A percentile compares a stretch with the other conserved stretches of the same genome.
These are phyloP conservation scores for Drosophila anceps DNA, from an alignment of 2,888 invertebrate genomes.

Conservation along the genomic window DNA sequence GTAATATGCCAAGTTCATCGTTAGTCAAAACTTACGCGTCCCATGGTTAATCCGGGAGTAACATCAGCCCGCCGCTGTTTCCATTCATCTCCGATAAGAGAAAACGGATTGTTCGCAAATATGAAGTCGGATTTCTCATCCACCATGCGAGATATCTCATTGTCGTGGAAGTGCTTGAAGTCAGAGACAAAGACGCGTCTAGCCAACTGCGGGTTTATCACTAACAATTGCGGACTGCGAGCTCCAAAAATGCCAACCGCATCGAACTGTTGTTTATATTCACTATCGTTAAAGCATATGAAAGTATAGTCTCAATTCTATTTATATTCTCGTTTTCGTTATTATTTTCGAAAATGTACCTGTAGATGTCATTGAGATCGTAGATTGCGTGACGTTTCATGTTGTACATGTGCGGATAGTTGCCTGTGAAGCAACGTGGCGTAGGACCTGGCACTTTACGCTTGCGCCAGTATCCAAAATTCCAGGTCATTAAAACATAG, in stretches of 20 bases:
- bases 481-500: conserved; percentile 78
- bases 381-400: conserved; percentile 77
- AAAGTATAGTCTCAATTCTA: neutral
- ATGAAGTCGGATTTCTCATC: conserved; percentile 86
- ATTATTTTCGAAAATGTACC: conserved; percentile 66
- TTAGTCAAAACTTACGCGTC: conserved; percentile 82
- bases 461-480: conserved; percentile 84
- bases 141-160: conserved; percentile 64
- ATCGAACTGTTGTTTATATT: conserved; percentile 69
- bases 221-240: conserved; percentile 82
- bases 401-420: conserved; percentile 72
- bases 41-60: conserved; percentile 86
- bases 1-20: neutral
- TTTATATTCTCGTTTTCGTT: no score
- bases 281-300: neutral
- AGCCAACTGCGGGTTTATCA: conserved; percentile 83
- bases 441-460: conserved; percentile 82
- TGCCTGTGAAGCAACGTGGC: conserved; percentile 83
- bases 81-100: conserved; percentile 86
- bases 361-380: conserved; percentile 84
- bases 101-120: conserved; percentile 86
- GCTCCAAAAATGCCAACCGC: conserved; percentile 85
- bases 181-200: conserved; percentile 84
- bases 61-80: conserved; percentile 85
- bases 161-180: conserved; percentile 84